Base-by-base conservation (phyloP, 2,888 invertebrate species). In the Leucoptera coffeella region DNA sequence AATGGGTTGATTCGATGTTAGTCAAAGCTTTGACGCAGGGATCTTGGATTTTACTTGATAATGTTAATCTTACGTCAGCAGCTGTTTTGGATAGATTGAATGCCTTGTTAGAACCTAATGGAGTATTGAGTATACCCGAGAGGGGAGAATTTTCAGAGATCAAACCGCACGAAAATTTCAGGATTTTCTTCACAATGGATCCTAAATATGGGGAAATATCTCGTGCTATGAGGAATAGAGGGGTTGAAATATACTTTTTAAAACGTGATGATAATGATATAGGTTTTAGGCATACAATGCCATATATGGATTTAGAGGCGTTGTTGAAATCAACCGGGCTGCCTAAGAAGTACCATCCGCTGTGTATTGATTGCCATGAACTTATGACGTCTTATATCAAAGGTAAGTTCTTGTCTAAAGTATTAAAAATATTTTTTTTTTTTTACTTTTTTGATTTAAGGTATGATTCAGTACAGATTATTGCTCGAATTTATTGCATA, bases 51-150 rank as follows among this genome's bases (percentile, higher is more conserved):
- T 62, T 91, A 25, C 62, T 93, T 30, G 92, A 93, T 55, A 93
- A 95, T 54, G 95, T 93, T 2, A 96, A 97, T 64, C 77, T 95
- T 28, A 95, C 95, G 50, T 92, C 94, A 37, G 83, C 97, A 2
- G 96, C 99, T 6, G 94, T 99, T 7, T 62, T 99, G 39, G 99
- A 99, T 57, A 80, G 99, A 36, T 71, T 99, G 10, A 99, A 99
- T 71, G 89, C 88, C 1, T 76, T 99, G 6, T 74, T 99, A 40
- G 99, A 99, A 62, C 90, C 92, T 0, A 81, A 85, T 37, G 99
- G 99, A 1, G 80, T 82, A 2, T 71, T 99, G 4, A 81, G 82
- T 28, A 79, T 99, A 30, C 88, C 91, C 2, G 99, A 99, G 65
- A 78, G 94, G 40, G 96, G 97, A 3, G 84, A 87, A 14, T 56